Conservation (phyloP, 2,113 vertebrate species). For the Psittacus erithacus region DNA sequence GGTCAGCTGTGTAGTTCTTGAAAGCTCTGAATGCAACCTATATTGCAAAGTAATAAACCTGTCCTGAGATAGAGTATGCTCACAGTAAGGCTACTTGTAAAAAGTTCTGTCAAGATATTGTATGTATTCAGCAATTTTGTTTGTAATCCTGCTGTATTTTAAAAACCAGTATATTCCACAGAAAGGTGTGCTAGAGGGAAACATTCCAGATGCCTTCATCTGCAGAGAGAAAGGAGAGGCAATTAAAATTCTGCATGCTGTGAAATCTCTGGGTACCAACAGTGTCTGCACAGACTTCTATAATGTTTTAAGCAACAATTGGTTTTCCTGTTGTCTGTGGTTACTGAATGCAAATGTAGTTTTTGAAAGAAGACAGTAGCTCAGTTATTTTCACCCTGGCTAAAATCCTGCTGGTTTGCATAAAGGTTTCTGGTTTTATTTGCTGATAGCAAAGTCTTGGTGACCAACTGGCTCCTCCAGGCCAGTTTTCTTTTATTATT, state of each 20-base stretch:
- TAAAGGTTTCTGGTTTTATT: constrained; percentile 13
- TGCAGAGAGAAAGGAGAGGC: background rate
- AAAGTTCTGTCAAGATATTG: background rate
- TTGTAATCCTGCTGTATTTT: background rate
- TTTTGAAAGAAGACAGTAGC: background rate
- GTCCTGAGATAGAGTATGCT: background rate
- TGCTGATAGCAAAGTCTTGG: background rate
- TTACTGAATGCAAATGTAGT: background rate
- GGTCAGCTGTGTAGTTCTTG: background rate
- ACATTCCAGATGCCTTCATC: background rate
- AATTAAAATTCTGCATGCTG: constrained; percentile 38
- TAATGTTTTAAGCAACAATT: background rate
- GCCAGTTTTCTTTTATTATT: background rate
- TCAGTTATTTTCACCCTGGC: background rate
- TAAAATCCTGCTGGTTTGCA: background rate
- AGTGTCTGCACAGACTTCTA: background rate
- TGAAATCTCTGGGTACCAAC: background rate
- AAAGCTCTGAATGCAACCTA: background rate
- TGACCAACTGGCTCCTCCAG: background rate
- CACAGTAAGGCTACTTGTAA: background rate
- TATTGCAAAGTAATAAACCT: background rate
- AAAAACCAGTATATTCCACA: background rate
- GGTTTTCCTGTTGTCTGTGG: background rate
- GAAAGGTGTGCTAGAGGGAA: background rate
- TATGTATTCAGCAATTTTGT: background rate